Evolutionary conservation across 2,113 vertebrate genomes (phyloP).

Genomic region (Passer montanus): DNA sequence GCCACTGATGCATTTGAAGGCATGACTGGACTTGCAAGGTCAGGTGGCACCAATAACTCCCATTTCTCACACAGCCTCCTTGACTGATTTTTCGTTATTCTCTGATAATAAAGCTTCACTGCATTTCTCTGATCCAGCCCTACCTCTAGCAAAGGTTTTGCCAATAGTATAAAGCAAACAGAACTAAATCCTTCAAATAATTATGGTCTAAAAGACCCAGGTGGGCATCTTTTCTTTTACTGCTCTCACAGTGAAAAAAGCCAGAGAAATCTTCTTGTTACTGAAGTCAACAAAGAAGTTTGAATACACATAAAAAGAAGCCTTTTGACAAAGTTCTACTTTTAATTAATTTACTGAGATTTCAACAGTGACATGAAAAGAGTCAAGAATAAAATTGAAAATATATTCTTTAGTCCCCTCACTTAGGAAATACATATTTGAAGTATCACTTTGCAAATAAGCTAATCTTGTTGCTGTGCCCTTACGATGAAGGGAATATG

Average conservation of each 20-base stretch:
- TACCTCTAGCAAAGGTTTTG: background rate
- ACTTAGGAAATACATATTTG: background rate
- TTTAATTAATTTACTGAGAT: background rate
- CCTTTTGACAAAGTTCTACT: background rate
- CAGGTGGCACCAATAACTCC: background rate
- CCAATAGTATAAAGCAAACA: background rate
- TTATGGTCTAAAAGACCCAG: background rate
- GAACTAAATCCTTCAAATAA: background rate
- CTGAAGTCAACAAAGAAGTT: background rate
- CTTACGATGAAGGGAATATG: background rate
- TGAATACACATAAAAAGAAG: background rate
- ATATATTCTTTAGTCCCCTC: background rate
- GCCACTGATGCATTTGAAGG: background rate
- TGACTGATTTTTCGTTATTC: background rate
- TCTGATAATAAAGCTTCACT: background rate
- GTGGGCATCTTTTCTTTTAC: background rate
- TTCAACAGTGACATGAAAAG: background rate
- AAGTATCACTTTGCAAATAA: background rate
- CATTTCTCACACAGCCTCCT: background rate
- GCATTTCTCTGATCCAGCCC: background rate
- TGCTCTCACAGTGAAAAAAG: background rate
- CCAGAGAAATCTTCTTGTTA: background rate
- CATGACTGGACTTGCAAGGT: background rate
- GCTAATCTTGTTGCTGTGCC: background rate
- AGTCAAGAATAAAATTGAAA: background rate